Evolutionary conservation across 1,140 invertebrate species (phyloP).

Genomic region (Orius insidiosus): DNA sequence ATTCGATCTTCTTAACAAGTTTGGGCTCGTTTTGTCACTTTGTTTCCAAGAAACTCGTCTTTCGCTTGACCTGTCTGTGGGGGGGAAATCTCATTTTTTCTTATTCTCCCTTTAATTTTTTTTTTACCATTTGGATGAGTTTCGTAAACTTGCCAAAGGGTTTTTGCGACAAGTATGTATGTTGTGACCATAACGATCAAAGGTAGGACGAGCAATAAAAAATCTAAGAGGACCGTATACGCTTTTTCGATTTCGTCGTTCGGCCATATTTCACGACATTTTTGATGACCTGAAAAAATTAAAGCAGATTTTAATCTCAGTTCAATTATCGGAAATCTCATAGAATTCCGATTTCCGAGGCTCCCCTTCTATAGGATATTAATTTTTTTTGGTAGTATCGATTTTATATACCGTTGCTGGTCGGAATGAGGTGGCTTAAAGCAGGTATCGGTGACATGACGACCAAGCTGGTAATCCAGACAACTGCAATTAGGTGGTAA

Average conservation of each 20-base stretch:
- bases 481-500: constrained; percentile 52
- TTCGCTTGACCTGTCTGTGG: background rate
- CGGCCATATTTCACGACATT: constrained; percentile 31
- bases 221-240: constrained; percentile 33
- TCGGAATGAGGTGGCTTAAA: constrained; percentile 41
- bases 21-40: constrained; percentile 10
- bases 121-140: background rate
- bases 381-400: background rate
- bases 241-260: constrained; percentile 25
- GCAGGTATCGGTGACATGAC: constrained; percentile 64
- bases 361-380: background rate
- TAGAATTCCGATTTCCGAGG: background rate
- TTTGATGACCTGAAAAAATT: constrained; percentile 24
- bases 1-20: constrained; percentile 30
- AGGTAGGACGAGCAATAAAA: constrained; percentile 33
- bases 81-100: background rate
- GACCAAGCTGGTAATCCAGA: constrained; percentile 61
- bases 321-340: too few relatives aligned
- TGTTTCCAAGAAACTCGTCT: constrained; percentile 8
- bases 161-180: constrained; percentile 30
- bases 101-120: background rate
- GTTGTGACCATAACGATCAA: constrained; percentile 32
- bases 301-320: background rate
- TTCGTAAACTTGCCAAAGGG: constrained; percentile 23
- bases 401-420: constrained; percentile 31